phyloP scores from a whole-genome alignment of 2,797 vertebrate genomes.

The Cyprinella venusta region DNA sequence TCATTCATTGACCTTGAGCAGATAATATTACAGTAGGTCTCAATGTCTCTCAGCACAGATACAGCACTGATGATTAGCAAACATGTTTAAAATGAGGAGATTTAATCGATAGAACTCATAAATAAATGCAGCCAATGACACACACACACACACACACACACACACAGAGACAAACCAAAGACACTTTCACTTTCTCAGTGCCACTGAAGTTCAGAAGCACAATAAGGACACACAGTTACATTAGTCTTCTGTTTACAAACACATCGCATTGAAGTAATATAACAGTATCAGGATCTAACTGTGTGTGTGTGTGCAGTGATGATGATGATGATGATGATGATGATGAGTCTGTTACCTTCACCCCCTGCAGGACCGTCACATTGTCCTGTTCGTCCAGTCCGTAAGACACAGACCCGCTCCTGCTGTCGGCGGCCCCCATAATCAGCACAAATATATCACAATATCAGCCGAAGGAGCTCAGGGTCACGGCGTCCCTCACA shows the following conservation, averaged over 20 bases:
- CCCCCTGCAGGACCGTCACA: conserved; percentile 90
- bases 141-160: not conserved
- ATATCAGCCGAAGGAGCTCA: conserved; percentile 42
- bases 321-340: not conserved
- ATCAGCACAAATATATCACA: conserved; percentile 26
- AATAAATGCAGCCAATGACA: not conserved
- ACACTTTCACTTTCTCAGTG: not conserved
- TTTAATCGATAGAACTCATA: not conserved
- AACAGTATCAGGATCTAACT: not conserved
- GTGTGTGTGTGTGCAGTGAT: not conserved
- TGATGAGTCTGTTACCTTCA: conserved; percentile 79
- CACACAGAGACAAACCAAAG: not conserved
- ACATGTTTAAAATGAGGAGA: no score
- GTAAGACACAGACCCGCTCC: conserved; percentile 85
- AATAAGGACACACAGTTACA: not conserved
- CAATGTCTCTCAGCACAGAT: not conserved
- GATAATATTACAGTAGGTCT: not conserved
- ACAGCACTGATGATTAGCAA: not conserved
- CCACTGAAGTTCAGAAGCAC: not conserved
- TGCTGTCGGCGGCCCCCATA: conserved; percentile 87
- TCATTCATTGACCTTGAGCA: conserved; percentile 17
- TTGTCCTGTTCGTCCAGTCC: conserved; percentile 88
- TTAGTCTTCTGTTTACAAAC: not conserved
- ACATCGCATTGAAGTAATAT: not conserved
- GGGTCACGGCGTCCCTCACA: conserved; percentile 74